Evolutionary conservation across 2,888 invertebrate genomes (phyloP).

Genomic region (Rhingia rostrata): DNA sequence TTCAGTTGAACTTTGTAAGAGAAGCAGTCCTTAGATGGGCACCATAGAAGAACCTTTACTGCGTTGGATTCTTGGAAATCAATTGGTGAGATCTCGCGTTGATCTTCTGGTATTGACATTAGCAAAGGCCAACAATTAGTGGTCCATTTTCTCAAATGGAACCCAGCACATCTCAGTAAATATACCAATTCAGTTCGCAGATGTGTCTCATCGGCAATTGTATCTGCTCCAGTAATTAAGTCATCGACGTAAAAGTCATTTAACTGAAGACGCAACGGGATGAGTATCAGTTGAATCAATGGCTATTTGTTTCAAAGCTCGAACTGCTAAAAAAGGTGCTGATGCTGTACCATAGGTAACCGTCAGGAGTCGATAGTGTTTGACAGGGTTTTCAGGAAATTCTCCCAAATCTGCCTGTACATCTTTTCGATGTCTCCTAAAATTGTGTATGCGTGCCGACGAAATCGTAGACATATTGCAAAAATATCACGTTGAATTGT

Average conservation of each 20-base stretch:
- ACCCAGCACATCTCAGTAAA: neutral
- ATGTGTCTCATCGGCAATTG: constrained; percentile 14
- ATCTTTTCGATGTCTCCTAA: constrained; percentile 68
- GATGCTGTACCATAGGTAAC: constrained; percentile 20
- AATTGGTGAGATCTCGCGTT: neutral
- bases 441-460: too few relatives aligned
- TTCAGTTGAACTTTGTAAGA: neutral
- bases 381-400: constrained; percentile 29
- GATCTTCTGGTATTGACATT: constrained; percentile 5
- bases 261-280: constrained; percentile 59
- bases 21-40: neutral
- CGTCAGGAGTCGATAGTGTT: constrained; percentile 30
- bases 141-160: constrained; percentile 5
- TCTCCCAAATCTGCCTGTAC: constrained; percentile 55
- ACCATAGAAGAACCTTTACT: constrained; percentile 11
- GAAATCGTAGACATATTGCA: too few relatives aligned
- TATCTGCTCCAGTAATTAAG: constrained; percentile 60
- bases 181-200: constrained; percentile 15
- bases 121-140: constrained; percentile 24
- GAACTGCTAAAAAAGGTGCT: constrained; percentile 48
- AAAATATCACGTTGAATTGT: too few relatives aligned
- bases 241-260: constrained; percentile 76
- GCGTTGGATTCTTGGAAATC: constrained; percentile 21
- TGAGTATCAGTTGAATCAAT: constrained; percentile 45
- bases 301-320: constrained; percentile 63